Evolutionary conservation across 2,797 vertebrate species (phyloP).

Genomic region (Heliangelus exortis): DNA sequence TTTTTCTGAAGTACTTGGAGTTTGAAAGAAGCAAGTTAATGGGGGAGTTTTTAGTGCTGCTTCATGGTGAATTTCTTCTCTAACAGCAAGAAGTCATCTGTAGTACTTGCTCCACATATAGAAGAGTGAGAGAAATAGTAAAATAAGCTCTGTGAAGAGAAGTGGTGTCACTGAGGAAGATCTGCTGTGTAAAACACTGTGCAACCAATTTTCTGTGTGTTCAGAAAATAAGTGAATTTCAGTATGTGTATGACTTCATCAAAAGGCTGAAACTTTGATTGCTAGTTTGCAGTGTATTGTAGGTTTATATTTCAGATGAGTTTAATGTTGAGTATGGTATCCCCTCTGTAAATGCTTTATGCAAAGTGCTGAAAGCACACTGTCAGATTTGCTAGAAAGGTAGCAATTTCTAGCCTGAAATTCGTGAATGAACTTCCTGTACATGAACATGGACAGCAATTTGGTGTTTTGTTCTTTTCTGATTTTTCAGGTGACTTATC

Average conservation of each 20-base stretch:
- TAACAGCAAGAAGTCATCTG: neutral
- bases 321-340: neutral
- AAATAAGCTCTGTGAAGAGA: neutral
- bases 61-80: neutral
- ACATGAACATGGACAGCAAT: neutral
- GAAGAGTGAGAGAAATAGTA: neutral
- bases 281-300: slow-evolving; percentile 4
- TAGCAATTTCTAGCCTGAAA: neutral
- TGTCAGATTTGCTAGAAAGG: neutral
- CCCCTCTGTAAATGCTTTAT: neutral
- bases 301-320: neutral
- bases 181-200: neutral
- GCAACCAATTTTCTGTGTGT: neutral
- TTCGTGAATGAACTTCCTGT: neutral
- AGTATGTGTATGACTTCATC: neutral
- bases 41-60: neutral
- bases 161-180: neutral
- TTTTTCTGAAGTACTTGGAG: neutral
- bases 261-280: neutral
- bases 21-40: neutral
- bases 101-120: neutral
- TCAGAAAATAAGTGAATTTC: neutral
- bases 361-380: neutral
- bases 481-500: neutral
- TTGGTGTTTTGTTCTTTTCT: neutral